phyloP scores from a whole-genome alignment of 1,140 invertebrate species.

The Coptotermes formosanus region DNA sequence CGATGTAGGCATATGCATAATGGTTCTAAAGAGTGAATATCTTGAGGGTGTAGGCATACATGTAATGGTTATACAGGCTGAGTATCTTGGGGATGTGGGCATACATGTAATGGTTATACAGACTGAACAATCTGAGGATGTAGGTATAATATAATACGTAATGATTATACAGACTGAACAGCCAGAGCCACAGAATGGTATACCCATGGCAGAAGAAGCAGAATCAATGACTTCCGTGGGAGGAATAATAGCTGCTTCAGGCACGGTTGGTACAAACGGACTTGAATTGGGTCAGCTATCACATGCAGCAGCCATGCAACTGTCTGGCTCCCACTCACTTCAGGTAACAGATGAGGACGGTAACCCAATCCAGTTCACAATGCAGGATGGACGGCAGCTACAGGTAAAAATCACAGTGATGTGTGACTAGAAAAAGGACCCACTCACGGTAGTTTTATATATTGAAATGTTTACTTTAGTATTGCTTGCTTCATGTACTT shows the following conservation, averaged over 20 bases:
- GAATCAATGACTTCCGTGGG: neutral
- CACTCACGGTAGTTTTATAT: too few species aligned
- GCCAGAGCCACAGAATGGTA: neutral
- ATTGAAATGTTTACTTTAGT: too few species aligned
- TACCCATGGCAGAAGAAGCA: neutral
- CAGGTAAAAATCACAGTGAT: neutral
- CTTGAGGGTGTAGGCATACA: too few species aligned
- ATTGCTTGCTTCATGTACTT: too few species aligned
- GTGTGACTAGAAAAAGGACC: too few species aligned
- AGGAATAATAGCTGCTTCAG: neutral
- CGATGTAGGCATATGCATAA: too few species aligned
- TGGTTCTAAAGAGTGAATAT: too few species aligned
- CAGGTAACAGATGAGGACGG: conserved; percentile 66
- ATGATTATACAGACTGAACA: neutral
- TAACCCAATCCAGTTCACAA: conserved; percentile 65
- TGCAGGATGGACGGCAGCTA: conserved; percentile 55
- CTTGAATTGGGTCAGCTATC: conserved; percentile 5
- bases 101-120: too few species aligned
- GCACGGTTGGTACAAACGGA: neutral
- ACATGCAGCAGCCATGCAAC: conserved; percentile 14
- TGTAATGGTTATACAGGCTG: too few species aligned
- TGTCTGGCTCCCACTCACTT: conserved; percentile 30
- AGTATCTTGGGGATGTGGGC: neutral
- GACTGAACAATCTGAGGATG: too few species aligned
- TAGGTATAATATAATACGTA: too few species aligned